Conservation (phyloP, 1,140 invertebrate genomes). For the Pogonognathellus flavescens region DNA sequence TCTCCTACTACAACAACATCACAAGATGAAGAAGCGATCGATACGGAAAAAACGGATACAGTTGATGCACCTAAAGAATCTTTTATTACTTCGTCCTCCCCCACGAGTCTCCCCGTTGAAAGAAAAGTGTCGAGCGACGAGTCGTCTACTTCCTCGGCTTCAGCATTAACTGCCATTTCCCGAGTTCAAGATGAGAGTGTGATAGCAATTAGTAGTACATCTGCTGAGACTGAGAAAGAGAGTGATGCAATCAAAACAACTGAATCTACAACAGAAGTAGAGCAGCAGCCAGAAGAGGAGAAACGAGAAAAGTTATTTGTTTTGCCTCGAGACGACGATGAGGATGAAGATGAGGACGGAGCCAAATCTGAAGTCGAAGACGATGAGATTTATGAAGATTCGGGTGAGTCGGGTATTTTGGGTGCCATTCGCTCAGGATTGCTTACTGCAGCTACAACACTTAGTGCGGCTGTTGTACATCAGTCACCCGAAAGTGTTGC, state of each 20-base stretch:
- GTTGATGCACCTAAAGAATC: constrained; percentile 13
- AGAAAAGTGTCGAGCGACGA: constrained; percentile 59
- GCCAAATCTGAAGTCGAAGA: constrained; percentile 60
- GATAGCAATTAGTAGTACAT: background rate
- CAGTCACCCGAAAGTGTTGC: constrained; percentile 62
- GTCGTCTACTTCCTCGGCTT: constrained; percentile 56
- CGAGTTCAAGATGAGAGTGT: constrained; percentile 8
- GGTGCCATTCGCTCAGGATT: constrained; percentile 59
- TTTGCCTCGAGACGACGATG: constrained; percentile 55
- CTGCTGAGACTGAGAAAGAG: background rate
- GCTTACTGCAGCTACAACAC: constrained; percentile 61
- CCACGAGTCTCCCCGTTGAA: constrained; percentile 16
- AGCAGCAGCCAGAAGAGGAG: constrained; percentile 63
- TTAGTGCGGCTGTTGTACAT: constrained; percentile 62
- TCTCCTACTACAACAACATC: background rate
- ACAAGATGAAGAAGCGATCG: constrained; percentile 16
- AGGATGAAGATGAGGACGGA: constrained; percentile 61
- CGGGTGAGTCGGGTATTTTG: constrained; percentile 46
- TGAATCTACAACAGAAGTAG: constrained; percentile 58
- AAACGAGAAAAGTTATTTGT: constrained; percentile 55
- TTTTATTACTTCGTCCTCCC: background rate
- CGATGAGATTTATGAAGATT: constrained; percentile 63
- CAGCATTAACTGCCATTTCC: constrained; percentile 55
- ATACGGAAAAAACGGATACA: constrained; percentile 33
- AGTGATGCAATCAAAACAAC: background rate